Evolutionary conservation across 2,797 vertebrate genomes (phyloP).

Genomic region (Tangara arthus): DNA sequence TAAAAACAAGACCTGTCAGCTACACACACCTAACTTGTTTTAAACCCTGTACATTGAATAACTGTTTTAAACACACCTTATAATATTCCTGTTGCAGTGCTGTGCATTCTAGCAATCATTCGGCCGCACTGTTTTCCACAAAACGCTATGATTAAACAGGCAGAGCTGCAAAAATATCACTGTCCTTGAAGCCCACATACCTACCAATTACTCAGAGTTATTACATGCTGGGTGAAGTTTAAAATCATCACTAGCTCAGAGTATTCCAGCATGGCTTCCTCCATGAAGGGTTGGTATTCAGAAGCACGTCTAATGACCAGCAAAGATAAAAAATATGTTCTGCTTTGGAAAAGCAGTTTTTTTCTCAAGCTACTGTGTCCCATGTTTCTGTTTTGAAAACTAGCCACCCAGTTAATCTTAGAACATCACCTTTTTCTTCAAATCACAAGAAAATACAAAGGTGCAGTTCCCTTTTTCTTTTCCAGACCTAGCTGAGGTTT

Average conservation of each 20-base stretch:
- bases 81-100: not conserved
- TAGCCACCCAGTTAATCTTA: not conserved
- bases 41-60: not conserved
- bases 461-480: not conserved
- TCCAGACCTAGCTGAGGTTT: not conserved
- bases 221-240: not conserved
- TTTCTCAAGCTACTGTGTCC: not conserved
- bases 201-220: not conserved
- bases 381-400: not conserved
- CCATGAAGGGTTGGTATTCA: not conserved
- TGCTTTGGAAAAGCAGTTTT: not conserved
- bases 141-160: not conserved
- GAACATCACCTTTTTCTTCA: not conserved
- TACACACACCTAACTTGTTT: accelerated
- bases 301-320: not conserved
- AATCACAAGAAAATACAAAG: not conserved
- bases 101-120: not conserved
- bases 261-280: not conserved
- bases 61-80: not conserved
- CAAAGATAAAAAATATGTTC: not conserved
- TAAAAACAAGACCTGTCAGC: not conserved
- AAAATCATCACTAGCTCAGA: not conserved
- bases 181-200: not conserved
- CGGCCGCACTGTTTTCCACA: not conserved
- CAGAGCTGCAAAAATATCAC: not conserved